Evolutionary conservation across 2,113 vertebrate genomes (phyloP), one percentile per base, ranked within the genome.

Genomic region (Nicator chloris): DNA sequence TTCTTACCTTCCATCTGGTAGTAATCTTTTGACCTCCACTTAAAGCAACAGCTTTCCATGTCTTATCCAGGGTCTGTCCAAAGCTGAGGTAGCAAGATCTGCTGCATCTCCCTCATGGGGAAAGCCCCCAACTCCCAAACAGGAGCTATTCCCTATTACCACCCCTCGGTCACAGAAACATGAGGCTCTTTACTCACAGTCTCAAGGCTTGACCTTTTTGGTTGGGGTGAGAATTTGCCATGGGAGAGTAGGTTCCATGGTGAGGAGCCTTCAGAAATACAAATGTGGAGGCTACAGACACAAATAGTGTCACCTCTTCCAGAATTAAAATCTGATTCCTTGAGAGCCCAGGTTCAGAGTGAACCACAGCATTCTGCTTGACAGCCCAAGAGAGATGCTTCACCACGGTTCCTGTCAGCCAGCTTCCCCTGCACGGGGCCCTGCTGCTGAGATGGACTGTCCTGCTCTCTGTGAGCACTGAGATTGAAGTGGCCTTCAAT

Each of bases 111-210:
- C 35, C 42, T 66, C 30, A 15, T 4, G 15, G 8, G 31, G 56
- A 68, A 79, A 76, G 15, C 4, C 30, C 65, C 23, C 31, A n/a
- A 0, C 13, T 54, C 59, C 61, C 10, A 6, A 47, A 40, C 16
- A 42, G 17, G 45, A 65, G 40, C 8, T 16, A 39, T 13, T 20
- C 14, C 17, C 1, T 11, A 16, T 28, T 11, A 19, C 10, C 2
- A 14, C 10, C 5, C 39, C 13, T 31, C 0, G 0, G 24, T 42
- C 59, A 22, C 45, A 73, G 59, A 30, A 83, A 42, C 24, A 22
- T 1, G 2, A 20, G 11, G 24, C 33, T 51, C 39, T 71, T 84
- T 31, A 49, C 77, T 89, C 23, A 10, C 3, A 57, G 31, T 50
- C 73, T 54, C 27, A 15, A 31, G 0, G 2, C 51, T 35, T 45